Conservation (phyloP, 2,113 vertebrate species). For the Zosterops lateralis region DNA sequence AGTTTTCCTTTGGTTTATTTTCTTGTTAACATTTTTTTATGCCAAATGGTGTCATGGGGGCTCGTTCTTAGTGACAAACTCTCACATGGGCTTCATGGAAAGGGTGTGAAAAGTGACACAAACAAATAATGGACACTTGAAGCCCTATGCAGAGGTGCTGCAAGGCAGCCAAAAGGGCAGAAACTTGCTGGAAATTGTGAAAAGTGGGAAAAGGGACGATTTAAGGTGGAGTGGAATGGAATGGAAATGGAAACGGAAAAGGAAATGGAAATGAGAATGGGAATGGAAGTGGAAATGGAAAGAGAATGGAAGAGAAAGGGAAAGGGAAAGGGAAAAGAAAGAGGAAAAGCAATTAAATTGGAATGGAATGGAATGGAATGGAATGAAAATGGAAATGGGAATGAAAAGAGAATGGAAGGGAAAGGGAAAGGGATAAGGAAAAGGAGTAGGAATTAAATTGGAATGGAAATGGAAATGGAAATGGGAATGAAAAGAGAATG, state of each 20-base stretch:
- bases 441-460: too few species aligned
- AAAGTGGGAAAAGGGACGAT: not conserved
- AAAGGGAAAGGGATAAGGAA: too few species aligned
- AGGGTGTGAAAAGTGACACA: not conserved
- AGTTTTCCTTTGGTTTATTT: conserved; percentile 4
- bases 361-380: not conserved
- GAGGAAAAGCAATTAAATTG: too few species aligned
- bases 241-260: not conserved
- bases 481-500: too few species aligned
- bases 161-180: not conserved
- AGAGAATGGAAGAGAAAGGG: too few species aligned
- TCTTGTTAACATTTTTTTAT: not conserved
- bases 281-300: not conserved
- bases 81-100: not conserved
- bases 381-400: too few species aligned
- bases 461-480: too few species aligned
- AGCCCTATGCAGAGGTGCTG: not conserved
- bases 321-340: too few species aligned
- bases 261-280: not conserved
- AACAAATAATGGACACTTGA: not conserved
- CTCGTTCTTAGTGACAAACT: not conserved
- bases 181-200: not conserved
- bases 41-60: not conserved
- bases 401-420: too few species aligned
- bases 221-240: not conserved